A percentile compares a stretch with the other conserved stretches of the same genome.
Conservation (phyloP, 2,797 vertebrate genomes). For the Periophthalmus magnuspinnatus region DNA sequence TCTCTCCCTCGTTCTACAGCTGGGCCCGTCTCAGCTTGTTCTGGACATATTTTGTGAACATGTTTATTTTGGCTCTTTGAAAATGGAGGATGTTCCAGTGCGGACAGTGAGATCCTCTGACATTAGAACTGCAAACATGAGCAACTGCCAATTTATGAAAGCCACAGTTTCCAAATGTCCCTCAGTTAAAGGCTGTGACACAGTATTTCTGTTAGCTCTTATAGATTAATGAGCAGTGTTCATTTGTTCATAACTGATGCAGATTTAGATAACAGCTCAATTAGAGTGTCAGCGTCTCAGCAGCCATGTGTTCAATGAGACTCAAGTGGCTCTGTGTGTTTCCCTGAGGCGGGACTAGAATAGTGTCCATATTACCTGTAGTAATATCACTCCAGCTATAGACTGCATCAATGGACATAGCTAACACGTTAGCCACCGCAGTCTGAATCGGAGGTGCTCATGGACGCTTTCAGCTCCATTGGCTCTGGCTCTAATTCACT, state of each 20-base stretch:
- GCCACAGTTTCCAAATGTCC: background rate
- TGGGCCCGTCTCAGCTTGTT: constrained; percentile 39
- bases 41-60: constrained; percentile 41
- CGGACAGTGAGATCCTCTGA: constrained; percentile 26
- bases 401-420: no score
- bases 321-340: constrained; percentile 21
- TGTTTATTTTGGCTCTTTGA: constrained; percentile 52
- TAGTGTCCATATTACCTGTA: constrained; percentile 12
- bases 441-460: no score
- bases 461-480: no score
- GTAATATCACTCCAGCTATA: constrained; percentile 5
- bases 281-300: constrained; percentile 22
- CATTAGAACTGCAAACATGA: constrained; percentile 48
- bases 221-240: constrained; percentile 53
- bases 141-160: constrained; percentile 16
- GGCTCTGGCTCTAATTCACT: no score
- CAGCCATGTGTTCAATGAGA: constrained; percentile 21
- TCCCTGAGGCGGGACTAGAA: constrained; percentile 13
- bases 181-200: constrained; percentile 9
- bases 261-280: constrained; percentile 54
- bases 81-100: constrained; percentile 12
- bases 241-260: constrained; percentile 49
- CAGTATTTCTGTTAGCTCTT: constrained; percentile 23
- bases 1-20: constrained; percentile 8
- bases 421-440: no score